These are phyloP conservation scores for Protaetia brevitarsis DNA, from an alignment of 1,140 invertebrate species.

Conservation along the genomic window DNA sequence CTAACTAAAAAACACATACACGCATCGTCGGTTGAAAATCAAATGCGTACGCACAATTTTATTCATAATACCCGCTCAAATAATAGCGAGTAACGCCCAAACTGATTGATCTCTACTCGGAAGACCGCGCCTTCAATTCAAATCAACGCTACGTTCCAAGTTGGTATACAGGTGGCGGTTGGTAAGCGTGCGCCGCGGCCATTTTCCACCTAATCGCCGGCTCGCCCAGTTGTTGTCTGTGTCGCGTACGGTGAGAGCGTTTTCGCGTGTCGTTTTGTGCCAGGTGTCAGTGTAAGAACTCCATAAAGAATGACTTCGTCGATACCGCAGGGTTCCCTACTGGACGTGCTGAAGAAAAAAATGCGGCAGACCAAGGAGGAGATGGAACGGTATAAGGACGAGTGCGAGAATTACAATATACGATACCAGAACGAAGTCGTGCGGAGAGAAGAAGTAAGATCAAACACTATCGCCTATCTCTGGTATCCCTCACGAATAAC, in stretches of 20 bases:
- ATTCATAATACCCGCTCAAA: neutral
- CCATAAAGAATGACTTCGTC: slow-evolving; percentile 71
- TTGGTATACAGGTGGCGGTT: slow-evolving; percentile 30
- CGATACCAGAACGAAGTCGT: slow-evolving; percentile 85
- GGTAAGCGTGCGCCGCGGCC: slow-evolving; percentile 35
- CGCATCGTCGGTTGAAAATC: too few species aligned
- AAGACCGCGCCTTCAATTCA: slow-evolving; percentile 23
- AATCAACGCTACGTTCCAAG: neutral
- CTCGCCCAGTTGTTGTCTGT: slow-evolving; percentile 42
- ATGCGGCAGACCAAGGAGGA: slow-evolving; percentile 98
- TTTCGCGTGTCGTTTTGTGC: slow-evolving; percentile 25
- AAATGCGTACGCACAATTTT: neutral
- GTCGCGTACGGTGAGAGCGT: slow-evolving; percentile 15
- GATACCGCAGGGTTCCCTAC: slow-evolving; percentile 79
- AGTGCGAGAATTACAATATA: slow-evolving; percentile 89
- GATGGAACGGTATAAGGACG: slow-evolving; percentile 96
- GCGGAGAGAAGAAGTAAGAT: slow-evolving; percentile 91
- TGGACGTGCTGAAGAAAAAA: slow-evolving; percentile 98
- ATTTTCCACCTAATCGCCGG: slow-evolving; percentile 35
- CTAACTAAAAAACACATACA: too few species aligned
- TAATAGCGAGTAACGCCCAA: neutral
- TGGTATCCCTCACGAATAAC: neutral
- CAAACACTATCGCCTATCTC: slow-evolving; percentile 34
- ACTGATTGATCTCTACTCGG: neutral
- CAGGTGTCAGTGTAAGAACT: slow-evolving; percentile 26